phyloP scores from a whole-genome alignment of 1,140 invertebrate genomes.

The Lerema accius region DNA sequence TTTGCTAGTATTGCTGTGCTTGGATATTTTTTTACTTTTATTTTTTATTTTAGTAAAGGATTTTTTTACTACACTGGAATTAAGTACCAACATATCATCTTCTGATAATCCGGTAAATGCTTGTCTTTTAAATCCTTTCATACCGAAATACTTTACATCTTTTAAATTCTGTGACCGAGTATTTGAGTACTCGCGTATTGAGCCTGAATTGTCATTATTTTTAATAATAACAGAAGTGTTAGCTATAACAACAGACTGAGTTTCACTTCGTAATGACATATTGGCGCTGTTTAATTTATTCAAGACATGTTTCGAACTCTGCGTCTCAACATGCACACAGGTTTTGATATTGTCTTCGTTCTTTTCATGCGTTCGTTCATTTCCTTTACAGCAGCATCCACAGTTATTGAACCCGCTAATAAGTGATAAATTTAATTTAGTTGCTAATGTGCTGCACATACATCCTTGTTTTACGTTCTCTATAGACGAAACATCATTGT shows the following conservation, averaged over 20 bases:
- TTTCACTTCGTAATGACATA: not conserved
- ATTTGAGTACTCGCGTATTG: not conserved
- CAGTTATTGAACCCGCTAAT: not conserved
- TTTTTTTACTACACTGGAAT: constrained; percentile 18
- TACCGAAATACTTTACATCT: constrained; percentile 15
- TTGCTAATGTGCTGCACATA: constrained; percentile 48
- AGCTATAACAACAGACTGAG: constrained; percentile 8
- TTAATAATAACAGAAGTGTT: constrained; percentile 15
- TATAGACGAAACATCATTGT: constrained; percentile 18
- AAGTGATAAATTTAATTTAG: constrained; percentile 45
- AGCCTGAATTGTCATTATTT: constrained; percentile 1
- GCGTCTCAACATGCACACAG: constrained; percentile 45
- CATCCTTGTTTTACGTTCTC: constrained; percentile 24
- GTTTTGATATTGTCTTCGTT: constrained; percentile 44
- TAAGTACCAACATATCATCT: constrained; percentile 42
- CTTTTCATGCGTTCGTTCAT: constrained; percentile 31
- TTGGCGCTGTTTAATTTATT: constrained; percentile 27
- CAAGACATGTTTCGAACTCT: constrained; percentile 36
- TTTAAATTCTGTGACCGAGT: not conserved
- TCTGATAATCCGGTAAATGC: constrained; percentile 40
- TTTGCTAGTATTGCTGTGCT: not conserved
- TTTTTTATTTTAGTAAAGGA: not conserved
- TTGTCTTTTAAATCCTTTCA: constrained; percentile 36
- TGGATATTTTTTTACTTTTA: constrained; percentile 8
- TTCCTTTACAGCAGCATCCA: constrained; percentile 42